phyloP scores from a whole-genome alignment of 2,888 invertebrate species.

The Agrotis ipsilon region DNA sequence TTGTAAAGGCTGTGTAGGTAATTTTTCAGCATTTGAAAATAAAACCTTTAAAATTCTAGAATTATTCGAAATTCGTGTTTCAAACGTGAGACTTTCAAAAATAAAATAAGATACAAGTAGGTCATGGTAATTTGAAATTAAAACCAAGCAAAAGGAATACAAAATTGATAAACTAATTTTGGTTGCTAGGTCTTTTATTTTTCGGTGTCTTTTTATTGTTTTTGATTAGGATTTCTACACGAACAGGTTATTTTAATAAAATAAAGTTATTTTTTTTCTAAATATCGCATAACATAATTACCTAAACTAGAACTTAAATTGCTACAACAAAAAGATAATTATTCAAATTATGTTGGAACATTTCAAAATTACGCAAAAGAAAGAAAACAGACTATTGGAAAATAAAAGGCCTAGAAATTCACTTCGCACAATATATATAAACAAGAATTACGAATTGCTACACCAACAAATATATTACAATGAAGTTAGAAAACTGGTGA shows the following conservation, averaged over 20 bases:
- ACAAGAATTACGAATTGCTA: too few species aligned
- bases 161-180: background rate
- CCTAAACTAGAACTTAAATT: background rate
- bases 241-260: too few species aligned
- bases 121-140: background rate
- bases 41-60: background rate
- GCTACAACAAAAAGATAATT: background rate
- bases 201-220: too few species aligned
- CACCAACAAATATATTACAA: background rate
- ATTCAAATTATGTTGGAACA: background rate
- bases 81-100: background rate
- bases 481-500: background rate
- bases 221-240: too few species aligned
- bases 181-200: too few species aligned
- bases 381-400: background rate
- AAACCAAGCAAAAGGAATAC: background rate
- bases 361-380: background rate
- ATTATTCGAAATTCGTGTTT: background rate
- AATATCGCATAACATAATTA: too few species aligned
- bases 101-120: background rate
- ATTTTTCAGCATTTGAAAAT: conserved; percentile 9
- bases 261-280: too few species aligned
- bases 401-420: background rate
- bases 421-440: background rate
- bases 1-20: background rate